phyloP scores from a whole-genome alignment of 2,888 invertebrate genomes.

The Malthinus seriepunctatus region DNA sequence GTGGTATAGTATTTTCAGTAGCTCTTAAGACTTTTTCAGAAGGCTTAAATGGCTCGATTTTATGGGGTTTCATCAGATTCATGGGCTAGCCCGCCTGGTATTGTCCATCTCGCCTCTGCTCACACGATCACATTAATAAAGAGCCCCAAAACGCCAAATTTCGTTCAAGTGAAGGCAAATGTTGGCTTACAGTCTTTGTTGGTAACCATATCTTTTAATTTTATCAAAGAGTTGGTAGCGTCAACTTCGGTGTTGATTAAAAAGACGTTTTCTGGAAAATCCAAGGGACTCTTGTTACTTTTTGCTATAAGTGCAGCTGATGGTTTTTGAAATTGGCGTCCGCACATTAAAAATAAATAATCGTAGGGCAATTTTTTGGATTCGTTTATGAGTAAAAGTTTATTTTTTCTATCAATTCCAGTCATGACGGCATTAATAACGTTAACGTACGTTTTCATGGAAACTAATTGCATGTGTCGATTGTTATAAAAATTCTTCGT shows the following conservation, averaged over 20 bases:
- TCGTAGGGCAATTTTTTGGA: slow-evolving; percentile 57
- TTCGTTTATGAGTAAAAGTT: slow-evolving; percentile 60
- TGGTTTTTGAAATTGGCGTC: slow-evolving; percentile 62
- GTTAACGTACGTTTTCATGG: slow-evolving; percentile 67
- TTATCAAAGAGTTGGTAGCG: slow-evolving; percentile 56
- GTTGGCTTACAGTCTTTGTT: background rate
- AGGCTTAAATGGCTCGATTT: too few species aligned
- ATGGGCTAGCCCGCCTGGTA: too few species aligned
- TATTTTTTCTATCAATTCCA: slow-evolving; percentile 55
- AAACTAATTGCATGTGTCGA: slow-evolving; percentile 58
- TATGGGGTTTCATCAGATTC: too few species aligned
- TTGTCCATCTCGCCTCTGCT: too few species aligned
- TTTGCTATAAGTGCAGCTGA: slow-evolving; percentile 49
- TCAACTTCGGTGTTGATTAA: slow-evolving; percentile 63
- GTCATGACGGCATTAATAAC: slow-evolving; percentile 64
- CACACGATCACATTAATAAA: too few species aligned
- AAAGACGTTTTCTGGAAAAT: slow-evolving; percentile 64
- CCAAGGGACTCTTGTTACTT: slow-evolving; percentile 40
- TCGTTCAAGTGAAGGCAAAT: too few species aligned
- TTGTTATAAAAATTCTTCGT: slow-evolving; percentile 59
- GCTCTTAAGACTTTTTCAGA: too few species aligned
- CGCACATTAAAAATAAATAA: slow-evolving; percentile 60
- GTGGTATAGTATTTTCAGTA: too few species aligned
- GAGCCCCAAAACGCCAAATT: too few species aligned
- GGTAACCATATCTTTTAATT: slow-evolving; percentile 42